Evolutionary conservation across 2,113 vertebrate genomes (phyloP), one percentile per base, ranked within the genome.

Genomic region (Hydrolagus affinis): DNA sequence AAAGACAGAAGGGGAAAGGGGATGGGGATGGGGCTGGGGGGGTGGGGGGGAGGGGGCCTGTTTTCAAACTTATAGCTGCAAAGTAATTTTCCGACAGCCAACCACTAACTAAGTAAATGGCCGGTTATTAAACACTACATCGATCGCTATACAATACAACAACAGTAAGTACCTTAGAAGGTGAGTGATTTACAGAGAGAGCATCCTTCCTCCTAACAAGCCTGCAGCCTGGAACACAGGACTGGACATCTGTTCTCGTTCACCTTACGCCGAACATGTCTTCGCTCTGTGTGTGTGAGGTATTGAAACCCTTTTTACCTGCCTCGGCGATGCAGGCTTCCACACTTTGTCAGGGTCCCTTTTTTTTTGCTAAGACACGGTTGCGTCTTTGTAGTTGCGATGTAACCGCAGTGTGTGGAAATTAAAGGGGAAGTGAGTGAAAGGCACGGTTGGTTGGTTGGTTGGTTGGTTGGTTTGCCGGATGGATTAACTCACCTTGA

Each of bases 401-500:
- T 89, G 90, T 87, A 86, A 88, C 88, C 1, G 87, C 86, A 89
- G 89, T 87, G 88, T 91, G 86, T 87, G 73, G 91, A 90, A 90
- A 89, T 89, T 88, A 66, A 86, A 88, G 17, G 28, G 83, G 1
- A 77, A 86, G 64, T 78, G 59, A 68, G 0, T 72, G 86, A 72
- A 25, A 76, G 44, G 78, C 86, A 87, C 86, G 88, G 80, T 90
- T 87, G 91, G 89, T 88, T 86, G n/a, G n/a, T n/a, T n/a, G n/a
- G n/a, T n/a, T n/a, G n/a, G n/a, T n/a, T n/a, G n/a, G n/a, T n/a
- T n/a, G 86, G 80, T 89, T 32, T 91, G 88, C 87, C 87, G 90
- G 89, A 90, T 87, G 86, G 89, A 92, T 93, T 93, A 89, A 94
- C 95, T 94, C 93, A 93, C 92, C 91, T 93, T 90, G 11, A 87